Conservation (phyloP, 2,797 vertebrate genomes). For the Muscicapa striata region DNA sequence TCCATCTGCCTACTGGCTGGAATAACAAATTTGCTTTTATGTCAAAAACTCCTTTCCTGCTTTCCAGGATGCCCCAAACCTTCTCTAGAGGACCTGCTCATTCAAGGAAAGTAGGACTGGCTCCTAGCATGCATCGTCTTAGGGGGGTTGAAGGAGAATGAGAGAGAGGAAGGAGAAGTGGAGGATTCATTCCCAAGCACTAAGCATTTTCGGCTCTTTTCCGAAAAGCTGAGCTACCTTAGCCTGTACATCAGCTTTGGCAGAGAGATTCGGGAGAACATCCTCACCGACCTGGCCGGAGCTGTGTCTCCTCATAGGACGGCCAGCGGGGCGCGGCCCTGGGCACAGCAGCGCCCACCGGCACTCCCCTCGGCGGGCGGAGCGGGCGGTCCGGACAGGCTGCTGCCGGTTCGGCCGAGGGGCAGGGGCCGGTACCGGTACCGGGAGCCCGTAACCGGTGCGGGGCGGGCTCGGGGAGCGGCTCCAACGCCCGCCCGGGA, state of each 20-base stretch:
- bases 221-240: neutral
- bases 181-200: too few relatives aligned
- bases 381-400: too few relatives aligned
- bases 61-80: neutral
- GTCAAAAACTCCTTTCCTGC: neutral
- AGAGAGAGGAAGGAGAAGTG: neutral
- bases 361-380: too few relatives aligned
- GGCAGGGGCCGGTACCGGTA: neutral
- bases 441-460: neutral
- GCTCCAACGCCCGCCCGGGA: neutral
- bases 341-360: too few relatives aligned
- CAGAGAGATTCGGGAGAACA: accelerated
- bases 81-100: neutral
- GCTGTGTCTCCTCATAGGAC: accelerated
- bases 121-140: accelerated
- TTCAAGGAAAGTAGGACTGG: neutral
- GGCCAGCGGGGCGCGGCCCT: too few relatives aligned
- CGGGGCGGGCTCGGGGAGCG: neutral
- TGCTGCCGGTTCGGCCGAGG: neutral
- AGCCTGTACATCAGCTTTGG: neutral
- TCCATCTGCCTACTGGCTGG: neutral
- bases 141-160: neutral
- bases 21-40: neutral
- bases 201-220: accelerated
- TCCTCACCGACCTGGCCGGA: neutral